phyloP scores from a whole-genome alignment of 2,113 vertebrate species.

The Tachysurus fulvidraco region DNA sequence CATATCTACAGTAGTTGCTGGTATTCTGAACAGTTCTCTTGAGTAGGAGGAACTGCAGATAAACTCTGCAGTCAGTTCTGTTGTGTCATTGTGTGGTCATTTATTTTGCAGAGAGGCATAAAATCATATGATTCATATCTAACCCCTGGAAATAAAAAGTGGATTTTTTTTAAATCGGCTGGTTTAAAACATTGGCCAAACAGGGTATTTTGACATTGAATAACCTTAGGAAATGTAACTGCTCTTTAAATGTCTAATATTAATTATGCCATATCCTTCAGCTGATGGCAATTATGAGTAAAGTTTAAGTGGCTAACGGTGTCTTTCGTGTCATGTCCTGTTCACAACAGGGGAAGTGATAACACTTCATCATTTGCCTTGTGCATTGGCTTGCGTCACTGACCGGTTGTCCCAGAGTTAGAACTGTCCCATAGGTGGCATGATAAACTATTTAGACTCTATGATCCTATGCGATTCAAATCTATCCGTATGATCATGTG shows the following conservation, averaged over 20 bases:
- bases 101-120: background rate
- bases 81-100: background rate
- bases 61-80: constrained; percentile 6
- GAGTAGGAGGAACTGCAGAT: constrained; percentile 7
- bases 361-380: background rate
- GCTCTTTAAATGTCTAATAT: background rate
- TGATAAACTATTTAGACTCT: background rate
- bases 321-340: background rate
- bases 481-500: constrained; percentile 51
- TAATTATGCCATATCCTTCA: background rate
- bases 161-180: background rate
- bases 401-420: background rate
- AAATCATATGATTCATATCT: background rate
- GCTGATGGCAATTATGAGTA: background rate
- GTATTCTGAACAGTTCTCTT: background rate
- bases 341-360: background rate
- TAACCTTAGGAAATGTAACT: background rate
- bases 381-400: background rate
- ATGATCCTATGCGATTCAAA: constrained; percentile 18
- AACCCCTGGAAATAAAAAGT: background rate
- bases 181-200: background rate
- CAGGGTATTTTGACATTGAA: background rate
- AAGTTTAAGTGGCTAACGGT: background rate
- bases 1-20: background rate
- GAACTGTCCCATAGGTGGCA: constrained; percentile 13